Base-by-base conservation (phyloP, 2,113 vertebrate genomes). In the Xyliphius kryptos region DNA sequence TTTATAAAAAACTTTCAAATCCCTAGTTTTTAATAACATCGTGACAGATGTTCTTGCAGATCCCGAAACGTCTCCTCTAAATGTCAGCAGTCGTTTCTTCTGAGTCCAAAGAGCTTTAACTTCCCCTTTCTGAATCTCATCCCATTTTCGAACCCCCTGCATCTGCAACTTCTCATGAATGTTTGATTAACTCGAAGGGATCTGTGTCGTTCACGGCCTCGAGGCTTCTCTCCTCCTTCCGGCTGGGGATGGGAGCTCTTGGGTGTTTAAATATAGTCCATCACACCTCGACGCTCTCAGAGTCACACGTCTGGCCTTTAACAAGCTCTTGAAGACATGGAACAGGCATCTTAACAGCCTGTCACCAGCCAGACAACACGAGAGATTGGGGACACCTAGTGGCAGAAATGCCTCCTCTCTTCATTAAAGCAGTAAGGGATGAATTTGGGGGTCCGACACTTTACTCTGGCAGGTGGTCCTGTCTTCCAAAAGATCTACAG, bases 331-430 rank as follows among this genome's bases (percentile, higher is more conserved):
- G 63, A 66, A 66, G 63, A 66, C 63, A 66, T 41, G 55, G 63
- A 66, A 66, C 63, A 66, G 63, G 51, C 52, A 41, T 49, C 46
- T 53, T 66, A 41, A 50, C 54, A 57, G 54, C 63, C 54, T 66
- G 63, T 66, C 58, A 59, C 73, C 72, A 3, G 22, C 43, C 50
- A 40, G 26, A 40, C 6, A 22, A 67, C 50, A 22, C 9, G 20
- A 75, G 74, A 36, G 51, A 48, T 63, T 67, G 73, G 70, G 73
- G 84, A 80, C 84, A 80, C 73, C 84, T 84, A 83, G 82, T 80
- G 82, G 82, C 75, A 66, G 82, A 56, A 67, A 77, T 81, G 79
- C 46, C 59, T 20, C 26, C 26, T 32, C 4, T 32, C 26, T 32
- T 32, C 2, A 32, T 32, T 32, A 32, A 32, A 6, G 26, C 26